Percentiles rank a stretch among this genome's conserved stretches.
Conservation (phyloP, 23 tunicate genomes). For the Styela plicata region DNA sequence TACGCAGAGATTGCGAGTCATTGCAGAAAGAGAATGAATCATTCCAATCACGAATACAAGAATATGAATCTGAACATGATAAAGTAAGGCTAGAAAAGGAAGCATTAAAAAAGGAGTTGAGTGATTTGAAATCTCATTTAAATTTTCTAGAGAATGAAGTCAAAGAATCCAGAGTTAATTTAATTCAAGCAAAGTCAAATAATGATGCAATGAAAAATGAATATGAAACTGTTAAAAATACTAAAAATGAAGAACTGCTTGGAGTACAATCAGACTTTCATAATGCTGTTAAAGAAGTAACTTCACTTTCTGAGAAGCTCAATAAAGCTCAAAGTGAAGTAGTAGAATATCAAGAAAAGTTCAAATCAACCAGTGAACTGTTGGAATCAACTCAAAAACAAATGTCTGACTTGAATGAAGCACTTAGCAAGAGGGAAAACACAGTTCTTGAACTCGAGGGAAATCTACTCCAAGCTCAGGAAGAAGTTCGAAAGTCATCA, state of each 20-base stretch:
- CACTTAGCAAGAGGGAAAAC: constrained; percentile 16
- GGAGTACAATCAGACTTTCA: constrained; percentile 28
- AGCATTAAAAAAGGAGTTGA: constrained; percentile 3
- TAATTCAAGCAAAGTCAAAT: constrained; percentile 14
- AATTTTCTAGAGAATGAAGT: constrained; percentile 17
- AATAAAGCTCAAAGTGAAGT: neutral
- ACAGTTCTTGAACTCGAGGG: constrained; percentile 21
- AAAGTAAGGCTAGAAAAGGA: constrained; percentile 1
- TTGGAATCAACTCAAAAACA: constrained; percentile 31
- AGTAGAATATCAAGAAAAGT: constrained; percentile 27
- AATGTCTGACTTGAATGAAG: constrained; percentile 35
- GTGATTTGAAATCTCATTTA: constrained; percentile 4
- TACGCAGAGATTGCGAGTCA: neutral
- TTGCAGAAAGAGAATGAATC: neutral
- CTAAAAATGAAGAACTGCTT: constrained; percentile 41
- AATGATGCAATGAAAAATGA: constrained; percentile 43
- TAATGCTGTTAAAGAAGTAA: neutral
- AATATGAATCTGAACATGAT: constrained; percentile 3
- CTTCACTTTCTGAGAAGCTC: neutral
- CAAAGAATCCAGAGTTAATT: constrained; percentile 16
- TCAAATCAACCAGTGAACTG: constrained; percentile 26
- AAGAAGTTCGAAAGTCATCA: constrained; percentile 36
- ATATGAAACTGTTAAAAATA: constrained; percentile 39
- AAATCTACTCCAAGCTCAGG: constrained; percentile 40
- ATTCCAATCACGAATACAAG: constrained; percentile 3